Percentiles rank a stretch among this genome's conserved stretches.
Conservation (phyloP, 2,888 invertebrate genomes). For the Melinaea marsaeus region DNA sequence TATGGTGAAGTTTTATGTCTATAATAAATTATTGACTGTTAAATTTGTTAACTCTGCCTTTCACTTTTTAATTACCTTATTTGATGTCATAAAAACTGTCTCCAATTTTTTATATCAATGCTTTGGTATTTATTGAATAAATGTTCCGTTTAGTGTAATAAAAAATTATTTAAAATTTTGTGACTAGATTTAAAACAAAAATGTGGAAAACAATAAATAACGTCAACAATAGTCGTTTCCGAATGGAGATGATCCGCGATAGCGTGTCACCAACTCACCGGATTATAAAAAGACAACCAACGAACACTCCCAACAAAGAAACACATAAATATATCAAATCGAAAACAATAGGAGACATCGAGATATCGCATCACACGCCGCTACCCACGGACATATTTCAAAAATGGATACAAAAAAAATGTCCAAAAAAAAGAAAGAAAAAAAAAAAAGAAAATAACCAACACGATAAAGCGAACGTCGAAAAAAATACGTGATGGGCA, state of each 20-base stretch:
- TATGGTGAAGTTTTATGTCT: conserved; percentile 43
- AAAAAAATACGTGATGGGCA: conserved; percentile 78
- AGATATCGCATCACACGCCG: conserved; percentile 73
- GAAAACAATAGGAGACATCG: conserved; percentile 76
- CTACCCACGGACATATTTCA: conserved; percentile 71
- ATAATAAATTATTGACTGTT: conserved; percentile 29
- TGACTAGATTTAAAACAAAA: not conserved
- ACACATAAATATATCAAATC: conserved; percentile 76
- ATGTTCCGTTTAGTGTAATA: not conserved
- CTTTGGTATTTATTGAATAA: not conserved
- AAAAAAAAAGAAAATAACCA: conserved; percentile 47
- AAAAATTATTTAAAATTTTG: conserved; percentile 38
- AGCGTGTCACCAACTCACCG: conserved; percentile 60
- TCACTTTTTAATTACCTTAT: conserved; percentile 36
- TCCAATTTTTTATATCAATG: conserved; percentile 6
- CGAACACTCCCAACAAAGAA: conserved; percentile 64
- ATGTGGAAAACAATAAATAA: conserved; percentile 50
- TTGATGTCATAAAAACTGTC: conserved; percentile 17
- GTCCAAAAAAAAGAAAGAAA: conserved; percentile 30
- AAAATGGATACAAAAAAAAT: conserved; percentile 63
- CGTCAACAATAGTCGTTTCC: conserved; percentile 52
- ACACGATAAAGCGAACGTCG: conserved; percentile 60
- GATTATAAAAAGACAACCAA: conserved; percentile 47
- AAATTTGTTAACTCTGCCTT: conserved; percentile 34
- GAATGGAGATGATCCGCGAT: conserved; percentile 60